Percentiles rank a stretch among this genome's conserved stretches.
Evolutionary conservation across 1,140 invertebrate genomes (phyloP).

Genomic region (Himalopsyche phryganea): DNA sequence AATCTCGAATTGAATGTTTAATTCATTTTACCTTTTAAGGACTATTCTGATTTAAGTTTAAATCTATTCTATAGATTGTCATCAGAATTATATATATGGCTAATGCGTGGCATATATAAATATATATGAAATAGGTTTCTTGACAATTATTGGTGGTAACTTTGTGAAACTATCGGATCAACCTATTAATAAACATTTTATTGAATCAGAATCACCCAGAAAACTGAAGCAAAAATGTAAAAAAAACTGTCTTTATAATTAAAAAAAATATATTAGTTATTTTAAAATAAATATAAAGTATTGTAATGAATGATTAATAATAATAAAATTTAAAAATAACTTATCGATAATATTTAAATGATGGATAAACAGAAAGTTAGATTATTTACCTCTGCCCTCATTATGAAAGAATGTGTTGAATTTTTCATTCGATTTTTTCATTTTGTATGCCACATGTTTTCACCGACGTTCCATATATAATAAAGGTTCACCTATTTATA

Average conservation of each 20-base stretch:
- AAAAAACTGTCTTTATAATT: slow-evolving; percentile 30
- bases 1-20: no score
- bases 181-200: slow-evolving; percentile 24
- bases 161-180: slow-evolving; percentile 31
- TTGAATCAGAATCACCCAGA: slow-evolving; percentile 18
- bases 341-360: slow-evolving; percentile 33
- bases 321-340: slow-evolving; percentile 33
- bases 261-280: slow-evolving; percentile 29
- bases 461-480: no score
- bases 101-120: no score
- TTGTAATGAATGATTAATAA: slow-evolving; percentile 34
- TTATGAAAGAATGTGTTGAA: slow-evolving; percentile 4
- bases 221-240: slow-evolving; percentile 16
- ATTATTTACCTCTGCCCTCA: slow-evolving; percentile 20
- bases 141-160: slow-evolving; percentile 17
- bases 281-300: slow-evolving; percentile 33
- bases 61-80: no score
- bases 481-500: no score
- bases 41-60: no score
- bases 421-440: no score
- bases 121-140: slow-evolving; percentile 7
- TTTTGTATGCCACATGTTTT: no score
- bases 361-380: slow-evolving; percentile 31
- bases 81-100: no score
- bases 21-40: no score